Conservation (phyloP, 2,888 invertebrate genomes). For the Habrosyne pyritoides region DNA sequence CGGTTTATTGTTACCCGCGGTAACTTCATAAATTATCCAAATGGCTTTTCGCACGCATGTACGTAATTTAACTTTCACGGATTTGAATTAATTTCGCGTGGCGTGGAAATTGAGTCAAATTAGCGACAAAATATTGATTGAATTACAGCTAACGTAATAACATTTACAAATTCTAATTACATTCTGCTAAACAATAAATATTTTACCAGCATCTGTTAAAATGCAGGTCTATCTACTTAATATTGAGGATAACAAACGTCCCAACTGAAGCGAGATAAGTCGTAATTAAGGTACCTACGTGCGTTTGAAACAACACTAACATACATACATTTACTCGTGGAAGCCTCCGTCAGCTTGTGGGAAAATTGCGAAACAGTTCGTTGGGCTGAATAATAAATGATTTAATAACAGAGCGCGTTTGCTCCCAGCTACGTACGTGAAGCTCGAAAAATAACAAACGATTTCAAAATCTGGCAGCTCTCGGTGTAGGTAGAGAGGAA, state of each 20-base stretch:
- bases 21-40: conserved; percentile 5
- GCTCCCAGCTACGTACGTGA: conserved; percentile 71
- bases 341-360: conserved; percentile 60
- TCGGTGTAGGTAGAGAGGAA: conserved; percentile 42
- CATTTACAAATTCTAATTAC: neutral
- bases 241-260: conserved; percentile 18
- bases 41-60: conserved; percentile 3
- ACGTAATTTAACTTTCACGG: conserved; percentile 5
- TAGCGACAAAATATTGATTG: conserved; percentile 1
- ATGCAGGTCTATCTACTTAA: neutral
- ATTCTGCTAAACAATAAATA: neutral
- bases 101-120: conserved; percentile 4
- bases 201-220: neutral
- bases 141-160: neutral
- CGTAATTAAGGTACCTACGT: conserved; percentile 39
- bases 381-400: conserved; percentile 82
- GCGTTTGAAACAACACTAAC: conserved; percentile 40
- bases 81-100: conserved; percentile 1
- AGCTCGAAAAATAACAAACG: conserved; percentile 78
- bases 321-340: conserved; percentile 43
- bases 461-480: conserved; percentile 71
- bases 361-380: conserved; percentile 81
- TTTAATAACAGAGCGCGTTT: conserved; percentile 81
- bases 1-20: conserved; percentile 1
- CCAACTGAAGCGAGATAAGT: conserved; percentile 19